Base-by-base conservation (phyloP, 2,113 vertebrate genomes). In the Tragelaphus strepsiceros region DNA sequence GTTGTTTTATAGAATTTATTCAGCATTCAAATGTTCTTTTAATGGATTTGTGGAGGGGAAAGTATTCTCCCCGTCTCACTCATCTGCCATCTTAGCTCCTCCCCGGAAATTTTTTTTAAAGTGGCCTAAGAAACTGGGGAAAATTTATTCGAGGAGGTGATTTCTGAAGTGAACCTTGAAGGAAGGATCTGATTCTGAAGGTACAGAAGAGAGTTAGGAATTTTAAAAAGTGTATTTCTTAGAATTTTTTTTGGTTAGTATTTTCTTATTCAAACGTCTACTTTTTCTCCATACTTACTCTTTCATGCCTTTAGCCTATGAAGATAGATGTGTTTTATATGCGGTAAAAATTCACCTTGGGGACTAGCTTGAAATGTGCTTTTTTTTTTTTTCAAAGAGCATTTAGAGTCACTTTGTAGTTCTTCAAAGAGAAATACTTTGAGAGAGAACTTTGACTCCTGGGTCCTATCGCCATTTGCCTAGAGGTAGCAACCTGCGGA, bases 381-480 rank as follows among this genome's bases (percentile, higher is more conserved):
- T 96, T 62, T 74, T 96, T 39, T 59, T 49, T 95, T 88, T 95
- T 61, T 97, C 64, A 88, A 83, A 91, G 61, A 83, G 49, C 58
- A 21, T 54, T 92, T 93, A 77, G 71, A 28, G 4, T 90, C 35
- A 46, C 53, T 97, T 91, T 19, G 46, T 93, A 88, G 53, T 43
- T 93, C 32, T 93, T 96, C 89, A 93, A 77, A 94, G 71, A 49
- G 30, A 90, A 46, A n/a, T 28, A 28, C 32, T 83, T 54, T 56
- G 62, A n/a, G 43, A 81, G 39, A 80, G 64, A 67, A n/a, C 61
- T 91, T 89, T 19, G 62, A 86, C 30, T 49, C 14, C 64, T 78
- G 10, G 22, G 24, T 51, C 43, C 39, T 84, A 6, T 81, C 84
- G 71, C 43, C 30, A 17, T 81, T 96, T 83, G 53, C 93, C 53